Base-by-base conservation (phyloP, 1,140 invertebrate genomes). In the Archivesica marissinica region DNA sequence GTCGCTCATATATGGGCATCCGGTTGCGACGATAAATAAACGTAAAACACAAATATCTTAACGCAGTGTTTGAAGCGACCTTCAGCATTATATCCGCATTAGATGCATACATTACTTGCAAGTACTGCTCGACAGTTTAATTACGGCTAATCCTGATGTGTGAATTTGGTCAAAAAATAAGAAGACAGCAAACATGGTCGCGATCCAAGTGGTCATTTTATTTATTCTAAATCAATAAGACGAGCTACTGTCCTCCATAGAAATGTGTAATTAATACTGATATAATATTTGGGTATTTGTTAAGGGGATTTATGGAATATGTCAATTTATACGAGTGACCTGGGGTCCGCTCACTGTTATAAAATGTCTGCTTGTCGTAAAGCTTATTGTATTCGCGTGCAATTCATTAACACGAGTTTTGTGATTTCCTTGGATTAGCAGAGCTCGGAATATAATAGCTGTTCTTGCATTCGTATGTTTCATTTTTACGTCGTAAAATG, bases 241-340 rank as follows among this genome's bases (percentile, higher is more conserved):
- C 23, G 61, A 54, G 61, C 64, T 81, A 81, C 79, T 59, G 79
- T 41, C 79, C 25, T 30, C 35, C n/a, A 13, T 35, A 68, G 7
- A 41, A 7, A n/a, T 52, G 44, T 81, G 79, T 35, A 54, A 56
- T 56, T 54, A 81, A 81, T 68, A 81, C 79, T 81, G 66, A 72
- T 81, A 81, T 72, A 81, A 81, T 81, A 61, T 70, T 68, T 68
- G 77, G 50, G 25, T 52, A 52, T 59, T 56, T 72, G 44, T 39
- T 13, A 25, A 54, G 68, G 13, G 35, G 79, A 54, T 72, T 81
- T 70, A 38, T 9, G 33, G 66, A 81, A 72, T 68, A 52, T 81
- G 79, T 64, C 64, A 72, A 66, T n/a, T 64, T 47, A 6, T 20
- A 61, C 74, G 44, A 30, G 50, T 76, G 74, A 59, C 74, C 54